These are phyloP conservation scores for Trichonephila clavipes DNA, from an alignment of 1,140 invertebrate genomes.

Conservation along the genomic window DNA sequence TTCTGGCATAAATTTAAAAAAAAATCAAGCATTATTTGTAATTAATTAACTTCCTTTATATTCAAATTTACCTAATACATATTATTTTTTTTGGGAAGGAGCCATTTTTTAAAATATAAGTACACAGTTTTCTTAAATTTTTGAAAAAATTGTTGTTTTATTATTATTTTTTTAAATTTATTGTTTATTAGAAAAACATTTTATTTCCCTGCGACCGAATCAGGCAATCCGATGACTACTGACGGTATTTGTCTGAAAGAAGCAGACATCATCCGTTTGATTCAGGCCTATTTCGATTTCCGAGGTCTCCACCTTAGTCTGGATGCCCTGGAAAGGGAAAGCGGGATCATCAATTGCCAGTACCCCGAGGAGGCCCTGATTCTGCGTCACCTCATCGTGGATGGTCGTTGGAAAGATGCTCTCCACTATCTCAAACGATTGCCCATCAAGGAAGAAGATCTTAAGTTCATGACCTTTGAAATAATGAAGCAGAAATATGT, in stretches of 20 bases:
- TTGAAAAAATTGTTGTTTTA: too few relatives aligned
- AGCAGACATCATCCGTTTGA: slow-evolving; percentile 29
- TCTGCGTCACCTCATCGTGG: slow-evolving; percentile 30
- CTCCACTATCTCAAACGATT: not conserved
- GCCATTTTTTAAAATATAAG: too few relatives aligned
- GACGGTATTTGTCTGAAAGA: slow-evolving; percentile 23
- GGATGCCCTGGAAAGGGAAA: slow-evolving; percentile 42
- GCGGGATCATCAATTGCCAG: not conserved
- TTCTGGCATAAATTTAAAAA: too few relatives aligned
- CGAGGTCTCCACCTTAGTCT: slow-evolving; percentile 24
- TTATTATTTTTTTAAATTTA: too few relatives aligned
- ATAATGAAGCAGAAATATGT: slow-evolving; percentile 49
- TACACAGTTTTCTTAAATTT: too few relatives aligned
- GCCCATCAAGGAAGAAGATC: not conserved
- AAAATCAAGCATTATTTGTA: too few relatives aligned
- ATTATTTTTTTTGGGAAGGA: too few relatives aligned
- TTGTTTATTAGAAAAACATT: not conserved
- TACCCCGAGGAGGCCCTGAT: not conserved
- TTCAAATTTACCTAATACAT: too few relatives aligned
- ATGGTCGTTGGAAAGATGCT: slow-evolving; percentile 21
- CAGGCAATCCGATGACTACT: not conserved
- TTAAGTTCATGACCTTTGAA: slow-evolving; percentile 15
- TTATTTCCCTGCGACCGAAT: too few relatives aligned
- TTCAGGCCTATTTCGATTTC: slow-evolving; percentile 11
- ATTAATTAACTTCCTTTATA: too few relatives aligned